Evolutionary conservation across 2,888 invertebrate species (phyloP), one percentile per base, ranked within the genome.

Genomic region (Drosophila birchii): DNA sequence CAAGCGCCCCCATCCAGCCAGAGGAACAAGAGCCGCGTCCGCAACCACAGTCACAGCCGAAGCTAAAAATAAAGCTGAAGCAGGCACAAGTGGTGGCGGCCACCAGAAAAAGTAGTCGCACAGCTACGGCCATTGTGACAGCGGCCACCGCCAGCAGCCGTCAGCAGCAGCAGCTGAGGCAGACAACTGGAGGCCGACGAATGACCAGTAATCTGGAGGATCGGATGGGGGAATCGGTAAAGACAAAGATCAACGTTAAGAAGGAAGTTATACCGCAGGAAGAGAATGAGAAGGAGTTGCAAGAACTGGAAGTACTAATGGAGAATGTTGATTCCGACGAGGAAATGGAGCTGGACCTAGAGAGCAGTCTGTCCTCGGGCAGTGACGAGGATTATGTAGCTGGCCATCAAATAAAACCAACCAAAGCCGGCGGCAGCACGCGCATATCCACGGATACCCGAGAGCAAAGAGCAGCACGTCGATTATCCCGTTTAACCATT

Each of bases 1-100:
- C 89, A 76, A 90, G 64, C 76, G 86, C 92, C 92, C 92, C 92
- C 92, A 92, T 92, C 92, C 92, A 92, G 92, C 91, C 92, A 90
- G 86, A 82, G 16, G 68, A 59, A 3, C 51, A 53, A 56, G 68
- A 69, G 47, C 57, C 57, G 36, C 20, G 14, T 18, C 56, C 47
- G 67, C 39, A 49, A 47, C 70, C 57, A 69, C 41, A 69, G 67
- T 14, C 67, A 69, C 34, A 67, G 69, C 57, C 67, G 67, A 54
- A 75, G 49, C 66, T 66, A 39, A 75, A 75, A 53, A 54, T 72
- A 20, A 78, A 75, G 67, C 36, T 73, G 36, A 62, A 75, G 78
- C 81, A 81, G 80, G 78, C 83, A 64, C 82, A 87, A 78, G 43
- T 59, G 58, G n/a, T 75, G 60, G 75, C 59, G 67, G 80, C 91